These are phyloP conservation scores for Gisinianus flammeolus DNA, from an alignment of 2,888 invertebrate species.

Conservation along the genomic window DNA sequence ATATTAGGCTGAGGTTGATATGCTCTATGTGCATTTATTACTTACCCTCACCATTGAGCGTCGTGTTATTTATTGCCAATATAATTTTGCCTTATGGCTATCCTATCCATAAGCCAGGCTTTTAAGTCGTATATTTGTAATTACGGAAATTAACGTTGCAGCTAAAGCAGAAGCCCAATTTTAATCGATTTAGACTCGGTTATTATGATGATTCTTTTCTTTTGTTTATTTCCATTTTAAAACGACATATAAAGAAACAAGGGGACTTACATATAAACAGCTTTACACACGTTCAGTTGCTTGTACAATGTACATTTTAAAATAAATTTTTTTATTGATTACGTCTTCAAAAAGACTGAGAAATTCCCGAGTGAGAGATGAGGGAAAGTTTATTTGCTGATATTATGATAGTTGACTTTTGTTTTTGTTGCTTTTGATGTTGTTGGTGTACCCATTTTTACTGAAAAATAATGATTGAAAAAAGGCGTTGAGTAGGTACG, in stretches of 20 bases:
- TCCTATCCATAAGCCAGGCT: constrained; percentile 18
- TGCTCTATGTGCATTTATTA: constrained; percentile 5
- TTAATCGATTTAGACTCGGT: constrained; percentile 32
- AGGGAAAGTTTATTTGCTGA: background rate
- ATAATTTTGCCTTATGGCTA: constrained; percentile 32
- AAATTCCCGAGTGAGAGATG: background rate
- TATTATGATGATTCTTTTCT: background rate
- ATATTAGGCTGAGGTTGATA: background rate
- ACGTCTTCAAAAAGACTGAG: no score
- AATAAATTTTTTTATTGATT: no score
- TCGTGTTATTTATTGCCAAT: constrained; percentile 38
- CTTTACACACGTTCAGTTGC: no score
- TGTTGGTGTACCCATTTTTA: background rate
- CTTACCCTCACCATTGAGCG: constrained; percentile 17
- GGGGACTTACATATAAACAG: no score
- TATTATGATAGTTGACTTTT: background rate
- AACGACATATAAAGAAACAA: no score
- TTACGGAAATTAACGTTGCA: constrained; percentile 33
- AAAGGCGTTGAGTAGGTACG: constrained; percentile 14
- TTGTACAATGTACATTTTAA: no score
- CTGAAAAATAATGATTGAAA: constrained; percentile 9
- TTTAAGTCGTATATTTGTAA: constrained; percentile 32
- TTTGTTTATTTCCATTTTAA: background rate
- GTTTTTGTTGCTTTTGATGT: constrained; percentile 1
- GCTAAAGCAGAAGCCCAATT: constrained; percentile 25